Conservation (phyloP, 2,888 invertebrate species). For the Drosophila paranaensis region DNA sequence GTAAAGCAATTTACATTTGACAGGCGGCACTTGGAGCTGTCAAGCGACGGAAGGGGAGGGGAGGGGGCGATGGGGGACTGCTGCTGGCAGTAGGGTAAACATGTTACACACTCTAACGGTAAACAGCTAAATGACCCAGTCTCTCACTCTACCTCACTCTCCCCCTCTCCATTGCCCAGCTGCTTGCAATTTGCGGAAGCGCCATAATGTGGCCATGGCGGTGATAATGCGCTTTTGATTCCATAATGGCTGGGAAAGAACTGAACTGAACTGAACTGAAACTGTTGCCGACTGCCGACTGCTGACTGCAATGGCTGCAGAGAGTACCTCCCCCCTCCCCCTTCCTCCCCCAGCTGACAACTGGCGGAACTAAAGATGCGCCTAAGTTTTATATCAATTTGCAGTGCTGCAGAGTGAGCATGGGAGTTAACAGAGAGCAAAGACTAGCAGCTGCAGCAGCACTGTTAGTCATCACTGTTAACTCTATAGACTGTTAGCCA, state of each 20-base stretch:
- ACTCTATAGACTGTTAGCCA: neutral
- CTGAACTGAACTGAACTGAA: neutral
- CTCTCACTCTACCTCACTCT: too few species aligned
- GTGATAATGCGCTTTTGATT: slow-evolving; percentile 17
- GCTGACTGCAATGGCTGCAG: neutral
- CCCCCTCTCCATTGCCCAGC: neutral
- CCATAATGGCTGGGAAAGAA: neutral
- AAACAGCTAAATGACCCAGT: slow-evolving; percentile 47
- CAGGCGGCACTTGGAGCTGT: slow-evolving; percentile 43
- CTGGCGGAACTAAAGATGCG: neutral
- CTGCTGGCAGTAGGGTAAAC: neutral
- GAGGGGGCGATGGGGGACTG: too few species aligned
- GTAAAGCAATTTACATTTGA: slow-evolving; percentile 49
- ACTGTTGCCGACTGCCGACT: neutral
- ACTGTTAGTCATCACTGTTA: neutral
- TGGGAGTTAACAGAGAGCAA: neutral
- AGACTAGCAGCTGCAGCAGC: neutral
- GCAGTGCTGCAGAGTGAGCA: too few species aligned
- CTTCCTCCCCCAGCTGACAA: too few species aligned
- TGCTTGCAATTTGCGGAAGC: slow-evolving; percentile 25
- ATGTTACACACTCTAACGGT: slow-evolving; percentile 21
- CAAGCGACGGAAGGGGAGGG: slow-evolving; percentile 6
- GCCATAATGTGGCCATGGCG: slow-evolving; percentile 15
- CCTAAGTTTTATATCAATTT: neutral
- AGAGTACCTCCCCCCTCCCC: too few species aligned